Conservation (phyloP, 2,797 vertebrate genomes). For the Psittacula echo region DNA sequence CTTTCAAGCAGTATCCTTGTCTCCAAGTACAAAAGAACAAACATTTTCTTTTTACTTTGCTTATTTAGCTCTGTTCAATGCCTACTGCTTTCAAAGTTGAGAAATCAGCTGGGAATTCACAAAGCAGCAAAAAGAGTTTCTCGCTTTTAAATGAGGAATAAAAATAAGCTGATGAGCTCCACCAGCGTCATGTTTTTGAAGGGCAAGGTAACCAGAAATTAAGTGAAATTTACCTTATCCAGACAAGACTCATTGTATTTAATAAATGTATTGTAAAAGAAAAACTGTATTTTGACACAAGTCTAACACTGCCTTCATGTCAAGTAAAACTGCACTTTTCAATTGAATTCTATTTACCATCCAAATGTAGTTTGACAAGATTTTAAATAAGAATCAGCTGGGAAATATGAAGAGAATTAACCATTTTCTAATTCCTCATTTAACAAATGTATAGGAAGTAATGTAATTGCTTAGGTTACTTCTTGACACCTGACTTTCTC, state of each 20-base stretch:
- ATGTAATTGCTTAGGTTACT: neutral
- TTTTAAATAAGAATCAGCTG: neutral
- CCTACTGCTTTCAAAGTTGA: conserved; percentile 40
- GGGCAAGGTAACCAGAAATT: conserved; percentile 46
- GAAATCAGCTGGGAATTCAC: conserved; percentile 49
- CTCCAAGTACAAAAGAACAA: conserved; percentile 60
- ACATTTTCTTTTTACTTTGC: conserved; percentile 54
- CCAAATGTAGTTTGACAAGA: neutral
- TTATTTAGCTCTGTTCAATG: conserved; percentile 61
- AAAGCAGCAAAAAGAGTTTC: conserved; percentile 47
- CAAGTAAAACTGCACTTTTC: neutral
- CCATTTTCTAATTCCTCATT: neutral
- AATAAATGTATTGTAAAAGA: neutral
- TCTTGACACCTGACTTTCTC: neutral
- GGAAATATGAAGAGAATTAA: neutral
- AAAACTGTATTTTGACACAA: conserved; percentile 20
- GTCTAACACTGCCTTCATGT: neutral
- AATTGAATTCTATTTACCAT: neutral
- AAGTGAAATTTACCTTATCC: neutral
- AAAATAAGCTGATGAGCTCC: conserved; percentile 27
- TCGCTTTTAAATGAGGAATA: neutral
- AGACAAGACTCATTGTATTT: neutral
- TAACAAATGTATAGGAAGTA: neutral
- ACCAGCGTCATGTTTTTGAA: conserved; percentile 30
- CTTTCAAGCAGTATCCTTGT: conserved; percentile 40